Conservation (phyloP, 1,140 invertebrate species). For the Solen grandis region DNA sequence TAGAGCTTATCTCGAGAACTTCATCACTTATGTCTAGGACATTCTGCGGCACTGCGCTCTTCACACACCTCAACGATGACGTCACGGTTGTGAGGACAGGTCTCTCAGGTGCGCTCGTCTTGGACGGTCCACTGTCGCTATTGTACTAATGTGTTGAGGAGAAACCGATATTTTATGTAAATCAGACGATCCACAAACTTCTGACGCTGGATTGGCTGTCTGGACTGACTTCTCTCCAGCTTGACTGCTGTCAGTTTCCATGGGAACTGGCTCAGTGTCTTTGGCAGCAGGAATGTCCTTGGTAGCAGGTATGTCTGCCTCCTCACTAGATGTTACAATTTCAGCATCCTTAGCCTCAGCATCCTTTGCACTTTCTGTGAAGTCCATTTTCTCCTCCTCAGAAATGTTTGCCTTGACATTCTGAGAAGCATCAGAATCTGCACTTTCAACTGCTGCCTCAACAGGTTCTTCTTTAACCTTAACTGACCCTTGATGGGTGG, state of each 20-base stretch:
- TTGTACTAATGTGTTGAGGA: background rate
- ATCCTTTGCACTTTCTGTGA: background rate
- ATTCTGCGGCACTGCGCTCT: background rate
- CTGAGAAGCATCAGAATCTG: background rate
- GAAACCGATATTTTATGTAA: background rate
- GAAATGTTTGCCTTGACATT: background rate
- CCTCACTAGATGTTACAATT: background rate
- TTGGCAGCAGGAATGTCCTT: background rate
- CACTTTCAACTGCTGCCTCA: background rate
- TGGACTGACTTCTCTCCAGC: background rate
- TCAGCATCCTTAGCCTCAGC: background rate
- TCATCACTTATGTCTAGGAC: conserved; percentile 30
- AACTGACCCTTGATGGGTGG: too few relatives aligned
- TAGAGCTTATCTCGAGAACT: conserved; percentile 44
- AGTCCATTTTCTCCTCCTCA: background rate
- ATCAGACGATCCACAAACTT: background rate
- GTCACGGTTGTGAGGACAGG: background rate
- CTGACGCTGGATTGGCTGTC: background rate
- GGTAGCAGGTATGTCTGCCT: background rate
- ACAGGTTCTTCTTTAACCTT: background rate
- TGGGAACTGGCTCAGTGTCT: background rate
- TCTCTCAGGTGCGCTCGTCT: background rate
- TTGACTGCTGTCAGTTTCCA: background rate
- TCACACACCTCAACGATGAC: conserved; percentile 3
- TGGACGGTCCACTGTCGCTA: background rate